These are phyloP conservation scores for Plebejus anna DNA, from an alignment of 2,888 invertebrate species.

Conservation along the genomic window DNA sequence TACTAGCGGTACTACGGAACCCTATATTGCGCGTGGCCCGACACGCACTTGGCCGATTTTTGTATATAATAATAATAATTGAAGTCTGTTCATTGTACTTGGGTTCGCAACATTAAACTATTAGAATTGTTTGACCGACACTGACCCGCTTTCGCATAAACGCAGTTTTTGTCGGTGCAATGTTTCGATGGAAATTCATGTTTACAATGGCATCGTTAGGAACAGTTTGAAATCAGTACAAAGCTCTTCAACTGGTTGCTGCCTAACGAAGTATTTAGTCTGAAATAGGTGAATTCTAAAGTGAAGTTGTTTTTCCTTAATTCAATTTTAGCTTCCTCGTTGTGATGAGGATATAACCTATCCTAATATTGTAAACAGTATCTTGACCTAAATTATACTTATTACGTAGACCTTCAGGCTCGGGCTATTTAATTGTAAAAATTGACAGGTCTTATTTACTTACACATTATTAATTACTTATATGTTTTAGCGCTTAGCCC, in stretches of 20 bases:
- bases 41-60: background rate
- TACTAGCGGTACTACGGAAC: no score
- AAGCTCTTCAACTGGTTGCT: background rate
- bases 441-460: no score
- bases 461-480: no score
- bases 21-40: no score
- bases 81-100: background rate
- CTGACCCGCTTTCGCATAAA: conserved; percentile 61
- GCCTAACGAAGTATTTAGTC: background rate
- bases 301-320: background rate
- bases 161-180: conserved; percentile 46
- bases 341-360: background rate
- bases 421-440: no score
- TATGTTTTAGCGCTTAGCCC: no score
- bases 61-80: background rate
- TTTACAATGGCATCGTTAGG: background rate
- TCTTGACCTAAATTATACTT: background rate
- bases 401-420: no score
- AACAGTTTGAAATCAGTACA: background rate
- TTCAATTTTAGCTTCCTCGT: background rate
- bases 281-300: background rate
- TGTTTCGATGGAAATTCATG: background rate
- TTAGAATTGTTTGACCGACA: conserved; percentile 43
- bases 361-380: background rate
- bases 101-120: conserved; percentile 20